Percentiles rank a stretch among this genome's conserved stretches.
phyloP scores from a whole-genome alignment of 2,888 invertebrate species.

The Atethmia centrago region DNA sequence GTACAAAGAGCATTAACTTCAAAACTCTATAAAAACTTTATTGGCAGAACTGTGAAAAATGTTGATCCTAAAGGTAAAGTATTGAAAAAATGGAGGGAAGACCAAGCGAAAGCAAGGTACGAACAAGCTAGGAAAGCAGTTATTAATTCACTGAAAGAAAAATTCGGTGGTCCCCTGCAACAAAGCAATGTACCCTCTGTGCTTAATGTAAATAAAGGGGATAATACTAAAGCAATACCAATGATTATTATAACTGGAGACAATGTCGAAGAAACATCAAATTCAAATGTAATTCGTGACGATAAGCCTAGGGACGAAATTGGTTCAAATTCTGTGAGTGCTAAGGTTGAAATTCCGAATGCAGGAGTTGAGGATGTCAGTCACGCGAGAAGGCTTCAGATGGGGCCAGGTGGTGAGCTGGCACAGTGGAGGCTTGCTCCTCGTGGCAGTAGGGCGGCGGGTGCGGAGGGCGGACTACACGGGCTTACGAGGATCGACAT shows the following conservation, averaged over 20 bases:
- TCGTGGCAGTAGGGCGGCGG: conserved; percentile 86
- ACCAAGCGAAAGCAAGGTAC: conserved; percentile 79
- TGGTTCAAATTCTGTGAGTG: conserved; percentile 63
- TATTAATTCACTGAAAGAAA: conserved; percentile 87
- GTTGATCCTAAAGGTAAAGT: conserved; percentile 79
- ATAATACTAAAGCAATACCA: conserved; percentile 74
- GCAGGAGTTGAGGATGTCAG: conserved; percentile 76
- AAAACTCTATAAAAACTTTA: conserved; percentile 67
- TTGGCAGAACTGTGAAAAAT: conserved; percentile 62
- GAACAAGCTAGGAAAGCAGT: conserved; percentile 83
- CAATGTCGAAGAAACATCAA: conserved; percentile 87
- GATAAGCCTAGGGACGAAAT: conserved; percentile 64
- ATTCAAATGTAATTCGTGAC: conserved; percentile 83
- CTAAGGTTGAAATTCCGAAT: conserved; percentile 75
- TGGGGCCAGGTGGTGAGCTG: conserved; percentile 87
- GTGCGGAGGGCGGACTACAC: conserved; percentile 82
- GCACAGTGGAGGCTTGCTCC: conserved; percentile 85
- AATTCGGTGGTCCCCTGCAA: conserved; percentile 73
- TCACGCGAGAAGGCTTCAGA: conserved; percentile 87
- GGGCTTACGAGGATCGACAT: conserved; percentile 79
- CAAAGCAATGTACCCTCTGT: conserved; percentile 72
- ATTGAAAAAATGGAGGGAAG: conserved; percentile 84
- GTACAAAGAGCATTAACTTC: conserved; percentile 68
- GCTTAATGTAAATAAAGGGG: conserved; percentile 73
- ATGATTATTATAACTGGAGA: conserved; percentile 82